A percentile compares a stretch with the other conserved stretches of the same genome.
Conservation (phyloP, 2,797 vertebrate species). For the Dallia pectoralis region DNA sequence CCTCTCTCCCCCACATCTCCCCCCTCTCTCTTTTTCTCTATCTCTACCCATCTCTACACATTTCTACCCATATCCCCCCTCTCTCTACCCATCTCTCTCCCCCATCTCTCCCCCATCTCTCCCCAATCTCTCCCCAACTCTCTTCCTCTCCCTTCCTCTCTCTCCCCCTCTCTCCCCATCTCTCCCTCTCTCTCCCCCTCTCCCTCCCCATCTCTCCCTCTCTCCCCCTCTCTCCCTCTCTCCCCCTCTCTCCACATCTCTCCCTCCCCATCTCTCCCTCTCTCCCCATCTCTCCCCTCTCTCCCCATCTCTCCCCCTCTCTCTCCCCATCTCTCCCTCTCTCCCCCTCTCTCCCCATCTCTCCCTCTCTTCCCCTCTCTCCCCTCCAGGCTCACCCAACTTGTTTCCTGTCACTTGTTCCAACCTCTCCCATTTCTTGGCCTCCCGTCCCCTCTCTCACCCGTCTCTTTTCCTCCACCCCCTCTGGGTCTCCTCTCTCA, state of each 20-base stretch:
- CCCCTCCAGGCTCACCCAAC: not conserved
- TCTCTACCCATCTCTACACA: not conserved
- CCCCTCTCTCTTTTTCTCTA: not conserved
- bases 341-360: not conserved
- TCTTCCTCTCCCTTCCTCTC: not conserved
- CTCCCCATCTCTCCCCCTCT: not conserved
- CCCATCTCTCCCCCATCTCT: not conserved
- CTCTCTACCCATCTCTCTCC: not conserved
- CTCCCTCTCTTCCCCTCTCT: not conserved
- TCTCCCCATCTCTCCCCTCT: not conserved
- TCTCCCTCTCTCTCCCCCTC: not conserved
- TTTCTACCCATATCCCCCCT: not conserved
- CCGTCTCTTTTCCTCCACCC: not conserved
- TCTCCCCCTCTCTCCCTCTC: not conserved
- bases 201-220: not conserved
- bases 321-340: not conserved
- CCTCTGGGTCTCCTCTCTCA: slow-evolving; percentile 4
- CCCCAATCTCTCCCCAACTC: not conserved
- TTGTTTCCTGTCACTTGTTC: not conserved
- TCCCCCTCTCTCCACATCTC: not conserved
- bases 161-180: not conserved
- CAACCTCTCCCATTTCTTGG: no score
- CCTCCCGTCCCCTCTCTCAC: no score
- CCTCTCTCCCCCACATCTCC: not conserved
- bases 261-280: not conserved